Evolutionary conservation across 2,888 invertebrate genomes (phyloP), one percentile per base, ranked within the genome.

Genomic region (Acronicta leporina): DNA sequence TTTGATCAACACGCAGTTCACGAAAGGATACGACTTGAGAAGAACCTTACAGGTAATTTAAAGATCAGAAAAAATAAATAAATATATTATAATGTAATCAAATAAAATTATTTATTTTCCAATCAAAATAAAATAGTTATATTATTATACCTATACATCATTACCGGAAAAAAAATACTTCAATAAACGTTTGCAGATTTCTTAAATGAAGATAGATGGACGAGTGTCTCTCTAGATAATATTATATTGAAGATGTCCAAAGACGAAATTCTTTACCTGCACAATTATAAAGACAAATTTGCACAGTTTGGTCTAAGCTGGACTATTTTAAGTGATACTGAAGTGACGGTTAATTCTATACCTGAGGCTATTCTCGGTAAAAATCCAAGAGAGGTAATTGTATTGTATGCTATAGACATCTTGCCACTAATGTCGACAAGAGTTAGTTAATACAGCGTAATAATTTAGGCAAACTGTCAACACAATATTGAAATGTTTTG

Each of bases 1-100:
- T 96, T 98, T 86, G 98, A 98, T 90, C 98, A 98, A 88, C 98
- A 98, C 91, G 98, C 98, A 43, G 97, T 97, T 30, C 96, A 98
- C 87, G 98, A 98, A 91, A 95, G 98, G 84, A 96, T 98, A 65
- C 94, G 96, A 64, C 93, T 98, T 46, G 98, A 98, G 89, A 89
- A 92, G 59, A 95, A 97, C 62, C 90, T 96, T 63, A 81, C 91
- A 85, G 95, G 97, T 96, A 91, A 5, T 27, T 27, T 27, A 5
- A 27, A 7, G 27, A 27, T 7, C 5, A 2, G 5, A 25, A 30
- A 30, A 30, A 6, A 30, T 9, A 7, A 4, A 9, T 30, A 3
- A 7, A 7, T n/a, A n/a, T n/a, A n/a, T n/a, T n/a, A n/a, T n/a
- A n/a, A n/a, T n/a, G n/a, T n/a, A n/a, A n/a, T 20, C 20, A 20